Evolutionary conservation across 2,888 invertebrate species (phyloP), one percentile per base, ranked within the genome.

Genomic region (Acrobasis repandana): DNA sequence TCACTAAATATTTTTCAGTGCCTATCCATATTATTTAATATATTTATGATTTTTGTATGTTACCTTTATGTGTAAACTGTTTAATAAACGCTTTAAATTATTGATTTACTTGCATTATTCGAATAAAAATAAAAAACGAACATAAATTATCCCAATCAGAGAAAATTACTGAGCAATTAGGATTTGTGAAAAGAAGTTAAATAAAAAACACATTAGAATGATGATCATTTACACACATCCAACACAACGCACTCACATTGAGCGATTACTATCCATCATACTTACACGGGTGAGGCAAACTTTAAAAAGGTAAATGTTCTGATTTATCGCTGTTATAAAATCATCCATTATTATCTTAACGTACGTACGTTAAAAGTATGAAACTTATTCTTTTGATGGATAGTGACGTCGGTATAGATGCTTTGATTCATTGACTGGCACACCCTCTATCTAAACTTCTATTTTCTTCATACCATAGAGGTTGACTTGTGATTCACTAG

Each of bases 61-160:
- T 88, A 91, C 86, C 86, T 90, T 82, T 87, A 88, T 90, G 90
- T 91, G 83, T 88, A 90, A 86, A 83, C 75, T 89, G 80, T 89
- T 90, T 85, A 90, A 91, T 91, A 91, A 90, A 91, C 76, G 88
- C 89, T 88, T 86, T 88, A 82, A 88, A 86, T 86, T 85, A 83
- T 84, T 83, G 72, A 83, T 82, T 80, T 83, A 83, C 86, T 90
- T 85, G 90, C 90, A 88, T 91, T 91, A 88, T 91, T 90, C 80
- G 78, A 83, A 86, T 85, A 83, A 80, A 72, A 78, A 71, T 14
- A 16, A 18, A n/a, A 46, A 43, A 14, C 9, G 16, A 33, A 52
- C 14, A n/a, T 34, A 61, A 65, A 61, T 56, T 58, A 57, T 65
- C 71, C 69, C 61, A 65, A 67, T 63, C 66, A 62, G 65, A 20